phyloP scores from a whole-genome alignment of 2,888 invertebrate species.

The Noctua janthina region DNA sequence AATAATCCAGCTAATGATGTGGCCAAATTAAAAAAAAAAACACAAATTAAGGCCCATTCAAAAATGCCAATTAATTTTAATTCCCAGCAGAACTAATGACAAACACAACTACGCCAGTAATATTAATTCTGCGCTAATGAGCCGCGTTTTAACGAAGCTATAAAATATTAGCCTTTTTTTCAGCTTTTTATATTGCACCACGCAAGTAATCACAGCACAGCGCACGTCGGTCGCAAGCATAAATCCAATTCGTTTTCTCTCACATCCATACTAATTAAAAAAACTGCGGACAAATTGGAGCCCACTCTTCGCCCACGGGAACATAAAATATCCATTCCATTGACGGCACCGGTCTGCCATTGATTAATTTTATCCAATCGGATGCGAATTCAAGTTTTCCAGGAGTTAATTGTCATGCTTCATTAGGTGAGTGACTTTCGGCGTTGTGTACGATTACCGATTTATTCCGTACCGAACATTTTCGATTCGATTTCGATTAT shows the following conservation, averaged over 20 bases:
- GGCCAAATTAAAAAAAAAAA: constrained; percentile 45
- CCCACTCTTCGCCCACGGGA: constrained; percentile 87
- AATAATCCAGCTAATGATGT: constrained; percentile 50
- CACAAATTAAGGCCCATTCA: constrained; percentile 54
- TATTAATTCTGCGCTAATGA: constrained; percentile 69
- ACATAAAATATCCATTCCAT: constrained; percentile 89
- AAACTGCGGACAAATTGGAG: constrained; percentile 89
- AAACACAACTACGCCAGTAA: constrained; percentile 55
- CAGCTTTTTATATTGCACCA: constrained; percentile 68
- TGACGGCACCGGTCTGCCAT: constrained; percentile 80
- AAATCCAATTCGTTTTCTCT: constrained; percentile 86
- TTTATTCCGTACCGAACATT: constrained; percentile 43
- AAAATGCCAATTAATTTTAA: constrained; percentile 68
- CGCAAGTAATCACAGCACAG: constrained; percentile 70
- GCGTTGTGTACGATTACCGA: constrained; percentile 65
- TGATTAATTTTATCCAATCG: constrained; percentile 89
- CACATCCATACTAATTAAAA: constrained; percentile 88
- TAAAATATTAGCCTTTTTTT: constrained; percentile 68
- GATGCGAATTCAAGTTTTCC: constrained; percentile 85
- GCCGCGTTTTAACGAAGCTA: constrained; percentile 67
- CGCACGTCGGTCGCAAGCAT: constrained; percentile 74
- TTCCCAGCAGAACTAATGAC: constrained; percentile 64
- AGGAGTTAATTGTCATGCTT: constrained; percentile 85
- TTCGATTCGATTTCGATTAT: constrained; percentile 45
- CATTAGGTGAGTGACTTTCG: constrained; percentile 78